These are phyloP conservation scores for Gymnocheta viridis DNA, from an alignment of 2,888 invertebrate genomes.

Conservation along the genomic window DNA sequence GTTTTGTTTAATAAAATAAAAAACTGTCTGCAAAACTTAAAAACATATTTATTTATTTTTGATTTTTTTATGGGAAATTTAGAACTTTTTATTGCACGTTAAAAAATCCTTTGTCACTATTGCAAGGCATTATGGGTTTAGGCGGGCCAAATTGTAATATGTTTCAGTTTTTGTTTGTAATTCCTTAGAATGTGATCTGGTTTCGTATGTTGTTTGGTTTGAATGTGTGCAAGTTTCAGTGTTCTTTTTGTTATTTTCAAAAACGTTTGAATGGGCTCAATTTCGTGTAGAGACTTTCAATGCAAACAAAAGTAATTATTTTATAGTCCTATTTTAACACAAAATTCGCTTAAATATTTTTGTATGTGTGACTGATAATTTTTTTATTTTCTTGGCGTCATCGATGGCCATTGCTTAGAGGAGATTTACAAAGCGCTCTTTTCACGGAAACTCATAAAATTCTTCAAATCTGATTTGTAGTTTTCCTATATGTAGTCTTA, in stretches of 20 bases:
- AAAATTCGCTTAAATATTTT: too few species aligned
- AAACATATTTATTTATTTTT: conserved; percentile 54
- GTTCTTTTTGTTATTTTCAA: conserved; percentile 4
- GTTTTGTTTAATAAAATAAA: conserved; percentile 56
- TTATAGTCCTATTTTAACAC: conserved; percentile 13
- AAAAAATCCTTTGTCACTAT: conserved; percentile 41
- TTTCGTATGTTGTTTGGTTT: conserved; percentile 63
- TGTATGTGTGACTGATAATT: background rate
- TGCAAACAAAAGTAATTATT: conserved; percentile 70
- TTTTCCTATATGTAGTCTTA: background rate
- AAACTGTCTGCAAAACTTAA: conserved; percentile 60
- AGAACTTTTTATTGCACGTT: conserved; percentile 72
- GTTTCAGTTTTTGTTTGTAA: conserved; percentile 7
- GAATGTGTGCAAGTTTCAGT: conserved; percentile 67
- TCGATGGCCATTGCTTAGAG: conserved; percentile 47
- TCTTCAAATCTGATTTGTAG: conserved; percentile 48
- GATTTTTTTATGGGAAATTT: conserved; percentile 69
- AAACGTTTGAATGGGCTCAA: conserved; percentile 6
- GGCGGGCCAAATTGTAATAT: conserved; percentile 1
- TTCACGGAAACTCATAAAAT: conserved; percentile 36
- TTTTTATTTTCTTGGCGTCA: conserved; percentile 55
- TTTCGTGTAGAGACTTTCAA: conserved; percentile 59
- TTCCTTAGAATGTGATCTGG: conserved; percentile 36
- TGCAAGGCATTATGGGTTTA: conserved; percentile 22
- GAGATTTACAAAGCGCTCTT: conserved; percentile 50